Base-by-base conservation (phyloP, 2,113 vertebrate genomes). In the Daphoenositta chrysoptera region DNA sequence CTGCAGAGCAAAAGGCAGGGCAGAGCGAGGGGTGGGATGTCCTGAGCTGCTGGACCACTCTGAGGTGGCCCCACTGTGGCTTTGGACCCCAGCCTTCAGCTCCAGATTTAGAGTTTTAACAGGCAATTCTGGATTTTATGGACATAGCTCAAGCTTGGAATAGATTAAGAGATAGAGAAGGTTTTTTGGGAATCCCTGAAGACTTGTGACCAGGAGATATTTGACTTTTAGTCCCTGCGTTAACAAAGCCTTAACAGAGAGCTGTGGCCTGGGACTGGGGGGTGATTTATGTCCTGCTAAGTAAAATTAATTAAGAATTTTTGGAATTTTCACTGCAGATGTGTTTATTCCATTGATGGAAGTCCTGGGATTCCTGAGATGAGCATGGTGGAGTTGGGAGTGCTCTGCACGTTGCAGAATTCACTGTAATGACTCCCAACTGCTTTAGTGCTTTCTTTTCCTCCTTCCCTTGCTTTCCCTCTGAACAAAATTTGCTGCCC, bases 11-110 rank as follows among this genome's bases (percentile, higher is more conserved):
- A 39, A 48, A 13, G 21, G 33, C 14, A 71, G 60, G 50, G 9
- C 10, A 76, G 51, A 40, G 15, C 0, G 7, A 45, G 31, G 14
- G 33, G 15, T 18, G 53, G 3, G 27, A 11, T 8, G 15, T 73
- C 1, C 2, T 1, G 2, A 54, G 45, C 22, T 81, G 26, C 64
- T 7, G 5, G 33, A 7, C 7, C 53, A 24, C 5, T 0, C 18
- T 37, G 33, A 60, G 71, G 5, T 60, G 28, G 3, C 37, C 24
- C 7, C 5, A 2, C 13, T n/a, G 15, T 13, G 40, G 18, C 12
- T 40, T 79, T 61, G 24, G 23, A 18, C 7, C 16, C 64, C 35
- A 69, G 1, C 28, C 35, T 78, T 61, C 31, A 57, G 26, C 35
- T 86, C 10, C 5, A 11, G 23, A 2, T 45, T 61, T 39, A 10